Evolutionary conservation across 2,888 invertebrate species (phyloP).

Genomic region (Lapara coniferarum): DNA sequence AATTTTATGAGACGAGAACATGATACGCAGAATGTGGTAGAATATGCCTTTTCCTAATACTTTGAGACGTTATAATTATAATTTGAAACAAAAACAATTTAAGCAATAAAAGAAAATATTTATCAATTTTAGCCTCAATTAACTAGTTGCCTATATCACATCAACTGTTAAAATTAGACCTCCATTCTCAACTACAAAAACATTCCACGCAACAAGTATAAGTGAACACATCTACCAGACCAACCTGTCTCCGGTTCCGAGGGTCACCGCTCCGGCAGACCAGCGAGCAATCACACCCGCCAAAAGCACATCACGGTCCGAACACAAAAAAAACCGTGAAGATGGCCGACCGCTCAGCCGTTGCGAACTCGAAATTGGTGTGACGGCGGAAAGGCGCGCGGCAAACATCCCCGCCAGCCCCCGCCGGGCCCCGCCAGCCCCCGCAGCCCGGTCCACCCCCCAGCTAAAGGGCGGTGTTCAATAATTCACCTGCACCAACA

Average conservation of each 20-base stretch:
- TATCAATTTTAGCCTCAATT: too few relatives aligned
- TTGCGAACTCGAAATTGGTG: constrained; percentile 65
- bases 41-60: too few relatives aligned
- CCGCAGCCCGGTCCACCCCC: constrained; percentile 54
- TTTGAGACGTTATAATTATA: too few relatives aligned
- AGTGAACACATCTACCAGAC: not conserved
- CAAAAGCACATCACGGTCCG: constrained; percentile 61
- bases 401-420: constrained; percentile 47
- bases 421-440: constrained; percentile 37
- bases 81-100: too few relatives aligned
- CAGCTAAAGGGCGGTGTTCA: constrained; percentile 78
- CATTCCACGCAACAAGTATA: not conserved
- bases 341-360: constrained; percentile 53
- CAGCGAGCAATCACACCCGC: constrained; percentile 19
- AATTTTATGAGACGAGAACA: too few relatives aligned
- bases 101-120: too few relatives aligned
- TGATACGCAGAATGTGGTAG: too few relatives aligned
- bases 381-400: constrained; percentile 74
- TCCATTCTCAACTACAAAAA: too few relatives aligned
- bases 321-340: constrained; percentile 52
- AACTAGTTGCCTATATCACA: too few relatives aligned
- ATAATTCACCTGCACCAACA: constrained; percentile 75
- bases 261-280: not conserved
- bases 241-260: constrained; percentile 4
- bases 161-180: too few relatives aligned